Evolutionary conservation across 23 tunicate species (phyloP), one percentile per base, ranked within the genome.

Genomic region (Oikopleura albicans): DNA sequence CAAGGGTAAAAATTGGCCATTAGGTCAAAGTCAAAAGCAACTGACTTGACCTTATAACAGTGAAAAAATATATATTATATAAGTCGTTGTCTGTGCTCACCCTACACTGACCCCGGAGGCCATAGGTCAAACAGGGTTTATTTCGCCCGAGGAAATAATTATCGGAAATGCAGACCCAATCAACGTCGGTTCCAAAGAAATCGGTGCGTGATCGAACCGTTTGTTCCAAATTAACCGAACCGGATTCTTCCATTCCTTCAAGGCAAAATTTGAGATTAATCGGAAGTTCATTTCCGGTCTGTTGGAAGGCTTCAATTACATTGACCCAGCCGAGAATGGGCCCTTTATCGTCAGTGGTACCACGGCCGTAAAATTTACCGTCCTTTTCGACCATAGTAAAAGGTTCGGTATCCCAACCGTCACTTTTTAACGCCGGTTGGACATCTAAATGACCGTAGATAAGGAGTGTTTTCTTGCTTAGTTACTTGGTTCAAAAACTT

Each of bases 391-490:
- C 33, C 31, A 71, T 16, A 2, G 2, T 35, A 71, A 71, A 71
- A 71, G 79, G 79, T 4, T 71, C 79, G 29, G 79, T 71, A 71
- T 71, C 34, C 79, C 79, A 71, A 22, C 79, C 79, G 79, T 71
- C 79, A n/a, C 35, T 22, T 71, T 29, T 71, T 2, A 71, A n/a
- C 28, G 79, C 79, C 29, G 79, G 79, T 29, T 71, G 99, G 37
- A 94, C 99, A 88, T 94, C 99, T 33, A 94, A 75, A 76, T 94
- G 99, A n/a, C 99, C 99, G 86, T 94, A 94, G 40, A 94, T 88
- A 75, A 95, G 89, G 0, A 94, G 57, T n/a, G 99, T 94, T 41
- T 89, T 85, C 86, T 94, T 94, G 75, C 86, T 87, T n/a, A n/a
- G n/a, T n/a, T n/a, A n/a, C n/a, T n/a, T n/a, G n/a, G n/a, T n/a